Evolutionary conservation across 2,113 vertebrate species (phyloP).

Genomic region (Odocoileus hemionus): DNA sequence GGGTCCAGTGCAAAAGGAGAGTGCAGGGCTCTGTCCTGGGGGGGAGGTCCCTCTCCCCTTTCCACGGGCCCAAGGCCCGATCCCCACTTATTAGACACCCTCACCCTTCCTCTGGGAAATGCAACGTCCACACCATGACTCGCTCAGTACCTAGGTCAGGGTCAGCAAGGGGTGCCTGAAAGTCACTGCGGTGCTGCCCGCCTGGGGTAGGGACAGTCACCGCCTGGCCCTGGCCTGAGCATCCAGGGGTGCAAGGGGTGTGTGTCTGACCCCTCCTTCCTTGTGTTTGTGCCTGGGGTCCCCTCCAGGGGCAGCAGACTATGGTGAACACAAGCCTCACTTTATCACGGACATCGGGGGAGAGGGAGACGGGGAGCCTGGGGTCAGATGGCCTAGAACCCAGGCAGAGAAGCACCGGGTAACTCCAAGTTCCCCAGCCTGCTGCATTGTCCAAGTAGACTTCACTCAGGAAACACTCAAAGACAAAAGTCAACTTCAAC

Average conservation of each 20-base stretch:
- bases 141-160: rapidly evolving
- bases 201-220: neutral
- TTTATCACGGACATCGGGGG: neutral
- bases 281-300: neutral
- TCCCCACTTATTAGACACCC: neutral
- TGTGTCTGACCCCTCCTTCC: too few relatives aligned
- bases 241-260: rapidly evolving
- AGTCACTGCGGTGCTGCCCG: neutral
- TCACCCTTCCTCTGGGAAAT: neutral
- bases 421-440: neutral
- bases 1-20: neutral
- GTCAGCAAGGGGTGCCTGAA: neutral
- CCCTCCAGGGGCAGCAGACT: neutral
- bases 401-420: rapidly evolving
- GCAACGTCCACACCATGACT: neutral
- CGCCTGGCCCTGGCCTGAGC: neutral
- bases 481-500: neutral
- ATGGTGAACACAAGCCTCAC: neutral
- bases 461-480: neutral
- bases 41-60: neutral
- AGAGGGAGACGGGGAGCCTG: neutral
- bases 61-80: neutral
- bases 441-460: neutral
- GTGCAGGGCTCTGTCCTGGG: too few relatives aligned
- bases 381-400: neutral